Conservation (phyloP, 2,113 vertebrate species). For the Lates calcarifer region DNA sequence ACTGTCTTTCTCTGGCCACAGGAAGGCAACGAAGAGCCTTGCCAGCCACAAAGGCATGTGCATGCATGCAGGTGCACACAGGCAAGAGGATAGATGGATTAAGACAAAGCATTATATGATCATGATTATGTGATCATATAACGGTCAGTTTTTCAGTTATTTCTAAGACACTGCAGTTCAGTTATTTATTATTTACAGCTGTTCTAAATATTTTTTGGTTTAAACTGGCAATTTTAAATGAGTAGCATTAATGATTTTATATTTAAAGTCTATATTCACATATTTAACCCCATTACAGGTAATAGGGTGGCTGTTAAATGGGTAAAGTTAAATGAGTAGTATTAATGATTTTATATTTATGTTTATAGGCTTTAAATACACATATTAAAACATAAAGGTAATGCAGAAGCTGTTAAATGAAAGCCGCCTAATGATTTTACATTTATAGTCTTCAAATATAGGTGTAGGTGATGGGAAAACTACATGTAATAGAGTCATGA, state of each 20-base stretch:
- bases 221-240: no score
- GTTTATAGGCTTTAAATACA: not conserved
- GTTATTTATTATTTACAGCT: not conserved
- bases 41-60: constrained; percentile 44
- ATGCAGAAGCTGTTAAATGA: not conserved
- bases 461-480: not conserved
- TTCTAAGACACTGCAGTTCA: not conserved
- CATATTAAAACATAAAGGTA: not conserved
- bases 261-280: not conserved
- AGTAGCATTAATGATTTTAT: not conserved
- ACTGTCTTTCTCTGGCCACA: constrained; percentile 75
- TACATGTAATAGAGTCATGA: not conserved
- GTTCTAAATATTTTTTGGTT: no score
- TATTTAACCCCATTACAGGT: not conserved
- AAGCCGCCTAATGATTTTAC: not conserved
- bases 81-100: not conserved
- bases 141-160: not conserved
- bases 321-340: not conserved
- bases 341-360: not conserved
- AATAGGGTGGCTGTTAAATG: no score
- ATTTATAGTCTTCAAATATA: not conserved
- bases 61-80: constrained; percentile 43
- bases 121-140: not conserved
- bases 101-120: constrained; percentile 13
- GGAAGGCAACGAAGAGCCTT: constrained; percentile 82